These are phyloP conservation scores for Mungos mungo DNA, from an alignment of 2,113 vertebrate species.

Conservation along the genomic window DNA sequence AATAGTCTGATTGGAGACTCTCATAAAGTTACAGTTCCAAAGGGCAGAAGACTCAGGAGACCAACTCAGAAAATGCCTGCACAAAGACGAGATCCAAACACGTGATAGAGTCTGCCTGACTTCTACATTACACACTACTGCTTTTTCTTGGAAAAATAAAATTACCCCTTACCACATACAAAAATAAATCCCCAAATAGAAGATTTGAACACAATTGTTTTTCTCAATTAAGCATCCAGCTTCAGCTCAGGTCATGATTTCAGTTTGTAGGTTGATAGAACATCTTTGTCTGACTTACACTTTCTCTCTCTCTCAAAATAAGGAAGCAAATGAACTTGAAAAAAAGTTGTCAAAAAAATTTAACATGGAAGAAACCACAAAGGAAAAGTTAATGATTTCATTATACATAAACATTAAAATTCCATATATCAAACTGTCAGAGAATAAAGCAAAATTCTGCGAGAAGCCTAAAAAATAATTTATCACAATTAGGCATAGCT, in stretches of 20 bases:
- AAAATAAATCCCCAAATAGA: background rate
- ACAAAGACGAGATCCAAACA: background rate
- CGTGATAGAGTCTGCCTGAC: background rate
- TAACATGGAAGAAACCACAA: background rate
- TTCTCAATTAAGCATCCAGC: no score
- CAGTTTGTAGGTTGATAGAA: no score
- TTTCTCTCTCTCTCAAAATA: no score
- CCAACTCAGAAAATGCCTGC: background rate
- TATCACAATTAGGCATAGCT: background rate
- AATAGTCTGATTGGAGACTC: background rate
- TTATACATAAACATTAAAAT: background rate
- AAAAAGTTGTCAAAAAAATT: background rate
- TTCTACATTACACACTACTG: background rate
- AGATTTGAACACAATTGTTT: background rate
- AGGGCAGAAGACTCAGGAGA: background rate
- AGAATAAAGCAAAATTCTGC: slow-evolving; percentile 28
- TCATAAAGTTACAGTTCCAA: background rate
- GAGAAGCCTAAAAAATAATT: background rate
- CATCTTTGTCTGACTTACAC: no score
- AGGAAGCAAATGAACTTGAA: background rate
- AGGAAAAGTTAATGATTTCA: background rate
- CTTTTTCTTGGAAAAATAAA: background rate
- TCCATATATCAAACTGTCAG: background rate
- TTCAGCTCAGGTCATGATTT: no score
- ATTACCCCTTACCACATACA: background rate